Conservation (phyloP, 2,113 vertebrate genomes). For the Plecotus auritus region DNA sequence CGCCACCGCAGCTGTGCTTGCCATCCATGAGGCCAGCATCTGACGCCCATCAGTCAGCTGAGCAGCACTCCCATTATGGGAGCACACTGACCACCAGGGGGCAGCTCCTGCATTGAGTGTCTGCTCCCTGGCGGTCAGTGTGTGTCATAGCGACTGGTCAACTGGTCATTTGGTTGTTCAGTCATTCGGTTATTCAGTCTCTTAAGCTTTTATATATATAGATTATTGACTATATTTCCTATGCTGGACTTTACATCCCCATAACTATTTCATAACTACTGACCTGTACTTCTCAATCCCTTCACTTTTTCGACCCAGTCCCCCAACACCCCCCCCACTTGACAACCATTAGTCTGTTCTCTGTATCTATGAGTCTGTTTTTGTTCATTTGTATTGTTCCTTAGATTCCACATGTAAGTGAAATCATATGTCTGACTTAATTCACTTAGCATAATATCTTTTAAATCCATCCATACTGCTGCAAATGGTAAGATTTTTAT, state of each 20-base stretch:
- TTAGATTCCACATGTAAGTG: background rate
- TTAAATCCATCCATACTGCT: background rate
- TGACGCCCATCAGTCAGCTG: too few relatives aligned
- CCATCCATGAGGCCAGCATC: too few relatives aligned
- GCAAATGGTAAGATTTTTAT: background rate
- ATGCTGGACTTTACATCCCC: background rate
- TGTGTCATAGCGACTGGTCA: too few relatives aligned
- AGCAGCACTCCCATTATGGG: too few relatives aligned
- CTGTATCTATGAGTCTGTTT: background rate
- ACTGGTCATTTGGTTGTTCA: too few relatives aligned
- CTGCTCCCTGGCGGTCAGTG: too few relatives aligned
- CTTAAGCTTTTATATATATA: too few relatives aligned
- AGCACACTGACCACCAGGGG: too few relatives aligned
- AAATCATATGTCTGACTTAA: background rate
- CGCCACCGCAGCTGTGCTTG: too few relatives aligned
- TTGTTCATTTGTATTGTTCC: background rate
- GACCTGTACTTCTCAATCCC: background rate
- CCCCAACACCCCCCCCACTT: background rate
- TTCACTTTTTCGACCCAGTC: background rate
- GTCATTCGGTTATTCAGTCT: too few relatives aligned
- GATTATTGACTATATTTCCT: background rate
- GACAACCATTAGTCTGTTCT: background rate
- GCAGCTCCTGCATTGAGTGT: too few relatives aligned
- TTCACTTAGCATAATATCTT: background rate
- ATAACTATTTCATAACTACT: background rate